Percentiles rank a stretch among this genome's conserved stretches.
These are phyloP conservation scores for Rhabdornis inornatus DNA, from an alignment of 2,113 vertebrate species.

Conservation along the genomic window DNA sequence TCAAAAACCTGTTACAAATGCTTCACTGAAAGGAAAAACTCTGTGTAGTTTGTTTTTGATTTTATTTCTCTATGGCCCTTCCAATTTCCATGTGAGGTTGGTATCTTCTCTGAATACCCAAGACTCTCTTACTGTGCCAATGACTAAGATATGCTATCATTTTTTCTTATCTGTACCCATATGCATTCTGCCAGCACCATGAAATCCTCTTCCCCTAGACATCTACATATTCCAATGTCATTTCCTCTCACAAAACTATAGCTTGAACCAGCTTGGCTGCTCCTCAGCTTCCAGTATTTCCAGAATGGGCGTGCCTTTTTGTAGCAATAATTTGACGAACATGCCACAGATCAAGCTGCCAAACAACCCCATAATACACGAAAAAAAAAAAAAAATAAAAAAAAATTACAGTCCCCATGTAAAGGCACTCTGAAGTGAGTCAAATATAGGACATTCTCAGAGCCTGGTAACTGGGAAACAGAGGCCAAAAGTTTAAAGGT, in stretches of 20 bases:
- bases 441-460: background rate
- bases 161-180: background rate
- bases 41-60: background rate
- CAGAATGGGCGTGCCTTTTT: background rate
- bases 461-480: background rate
- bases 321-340: background rate
- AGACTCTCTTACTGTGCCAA: background rate
- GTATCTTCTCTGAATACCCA: background rate
- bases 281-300: background rate
- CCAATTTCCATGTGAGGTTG: background rate
- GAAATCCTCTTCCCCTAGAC: background rate
- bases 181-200: background rate
- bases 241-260: background rate
- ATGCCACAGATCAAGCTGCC: background rate
- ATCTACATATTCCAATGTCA: background rate
- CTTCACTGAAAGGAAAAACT: background rate
- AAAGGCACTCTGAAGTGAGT: background rate
- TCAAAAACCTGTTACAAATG: background rate
- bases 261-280: background rate
- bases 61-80: background rate
- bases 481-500: background rate
- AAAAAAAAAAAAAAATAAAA: background rate
- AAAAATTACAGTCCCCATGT: background rate
- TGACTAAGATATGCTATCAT: background rate
- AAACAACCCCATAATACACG: accelerated